A percentile compares a stretch with the other conserved stretches of the same genome.
phyloP scores from a whole-genome alignment of 2,113 vertebrate genomes.

The Dromaius novaehollandiae region DNA sequence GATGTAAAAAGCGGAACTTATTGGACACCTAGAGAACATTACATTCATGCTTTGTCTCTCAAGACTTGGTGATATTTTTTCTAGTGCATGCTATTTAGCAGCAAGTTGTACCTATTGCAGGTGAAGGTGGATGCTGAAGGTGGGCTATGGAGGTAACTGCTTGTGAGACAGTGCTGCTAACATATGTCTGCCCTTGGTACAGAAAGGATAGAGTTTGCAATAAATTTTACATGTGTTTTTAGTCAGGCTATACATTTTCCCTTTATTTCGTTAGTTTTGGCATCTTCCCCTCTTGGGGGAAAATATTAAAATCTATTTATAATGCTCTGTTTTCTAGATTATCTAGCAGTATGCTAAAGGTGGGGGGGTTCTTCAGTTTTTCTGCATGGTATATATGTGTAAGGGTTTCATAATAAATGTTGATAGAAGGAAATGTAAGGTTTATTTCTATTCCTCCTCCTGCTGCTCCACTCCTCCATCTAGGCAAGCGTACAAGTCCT shows the following conservation, averaged over 20 bases:
- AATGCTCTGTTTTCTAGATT: background rate
- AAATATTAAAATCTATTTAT: background rate
- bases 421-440: background rate
- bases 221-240: background rate
- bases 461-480: background rate
- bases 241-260: background rate
- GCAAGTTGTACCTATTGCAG: background rate
- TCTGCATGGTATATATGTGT: constrained; percentile 25
- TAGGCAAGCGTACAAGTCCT: constrained; percentile 41
- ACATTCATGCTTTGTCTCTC: too few species aligned
- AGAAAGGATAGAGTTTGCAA: background rate
- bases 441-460: background rate
- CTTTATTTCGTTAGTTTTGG: background rate
- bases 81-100: rapidly evolving
- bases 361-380: background rate
- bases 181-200: background rate
- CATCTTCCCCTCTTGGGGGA: background rate
- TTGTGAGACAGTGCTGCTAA: background rate
- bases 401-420: constrained; percentile 53
- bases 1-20: background rate
- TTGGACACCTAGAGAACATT: background rate
- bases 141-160: background rate
- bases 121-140: background rate
- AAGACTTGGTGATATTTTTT: background rate
- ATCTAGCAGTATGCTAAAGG: background rate